Percentiles rank a stretch among this genome's conserved stretches.
Evolutionary conservation across 2,113 vertebrate genomes (phyloP).

Genomic region (Euleptes europaea): DNA sequence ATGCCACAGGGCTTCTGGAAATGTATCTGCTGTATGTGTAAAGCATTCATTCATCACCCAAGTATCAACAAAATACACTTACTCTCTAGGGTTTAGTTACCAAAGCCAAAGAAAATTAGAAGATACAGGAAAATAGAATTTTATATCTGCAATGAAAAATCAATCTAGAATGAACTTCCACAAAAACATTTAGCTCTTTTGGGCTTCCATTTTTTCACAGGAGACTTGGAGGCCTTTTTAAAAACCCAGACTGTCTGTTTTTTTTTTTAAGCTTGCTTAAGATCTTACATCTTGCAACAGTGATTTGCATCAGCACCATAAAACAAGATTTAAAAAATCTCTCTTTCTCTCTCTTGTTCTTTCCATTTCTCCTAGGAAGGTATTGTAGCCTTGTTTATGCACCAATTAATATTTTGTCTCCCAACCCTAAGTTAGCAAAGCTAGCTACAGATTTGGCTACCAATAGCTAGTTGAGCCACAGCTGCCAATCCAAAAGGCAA

Average conservation of each 20-base stretch:
- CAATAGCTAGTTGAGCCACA: no score
- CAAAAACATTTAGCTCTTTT: background rate
- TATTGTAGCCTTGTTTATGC: background rate
- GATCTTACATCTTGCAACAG: background rate
- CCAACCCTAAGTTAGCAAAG: no score
- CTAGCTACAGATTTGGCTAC: no score
- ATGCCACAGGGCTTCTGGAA: constrained; percentile 27
- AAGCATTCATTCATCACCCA: constrained; percentile 31
- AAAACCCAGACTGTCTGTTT: fast-evolving
- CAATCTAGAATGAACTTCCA: background rate
- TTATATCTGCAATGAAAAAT: constrained; percentile 1
- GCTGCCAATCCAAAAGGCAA: no score
- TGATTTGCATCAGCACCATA: background rate
- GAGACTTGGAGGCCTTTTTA: background rate
- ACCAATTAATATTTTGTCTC: background rate
- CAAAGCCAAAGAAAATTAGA: constrained; percentile 26
- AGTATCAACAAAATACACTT: constrained; percentile 3
- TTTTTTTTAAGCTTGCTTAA: background rate
- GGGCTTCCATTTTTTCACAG: background rate
- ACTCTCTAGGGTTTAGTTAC: constrained; percentile 11
- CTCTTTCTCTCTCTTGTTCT: background rate
- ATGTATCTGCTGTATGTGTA: background rate
- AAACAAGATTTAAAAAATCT: background rate
- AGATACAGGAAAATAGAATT: constrained; percentile 2
- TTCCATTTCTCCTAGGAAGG: background rate